Evolutionary conservation across 1,140 invertebrate species (phyloP), one percentile per base, ranked within the genome.

Genomic region (Micrasema longulum): DNA sequence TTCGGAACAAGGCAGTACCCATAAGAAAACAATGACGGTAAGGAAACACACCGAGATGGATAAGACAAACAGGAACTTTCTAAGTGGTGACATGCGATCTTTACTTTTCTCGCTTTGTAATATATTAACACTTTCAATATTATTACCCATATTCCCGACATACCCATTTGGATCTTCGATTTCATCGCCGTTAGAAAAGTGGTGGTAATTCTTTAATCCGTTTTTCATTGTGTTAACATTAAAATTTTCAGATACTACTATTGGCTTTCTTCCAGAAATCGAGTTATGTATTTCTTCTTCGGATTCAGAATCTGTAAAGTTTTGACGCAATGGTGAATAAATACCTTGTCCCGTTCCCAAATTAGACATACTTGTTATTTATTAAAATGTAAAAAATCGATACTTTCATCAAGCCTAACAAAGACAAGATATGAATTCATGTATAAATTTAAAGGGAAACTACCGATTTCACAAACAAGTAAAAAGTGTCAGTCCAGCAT

Each of bases 271-370:
- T 23, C 77, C 31, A 73, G 77, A 79, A 76, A 84, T 62, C 81
- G 84, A 67, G 48, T 69, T 72, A 45, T 75, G 74, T 52, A 85
- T 80, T 71, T 92, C 91, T 75, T 91, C 91, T 72, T 92, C 91
- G 1, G 90, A 91, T 75, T 92, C 91, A 0, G 90, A 91, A 79
- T 92, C 91, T 50, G 90, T 90, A 70, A 92, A 84, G 73, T 88
- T 89, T 82, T 93, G 91, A 14, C 89, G 91, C 76, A 93, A 78
- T 36, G 91, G 91, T 69, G 91, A 84, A 80, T 93, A 93, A 77
- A 87, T 86, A 75, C 86, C 88, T 77, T 72, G 74, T 52, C 60
- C 65, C 12, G 69, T 12, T 72, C 74, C 74, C 67, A 52, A 62
- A 48, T 71, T 71, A 55, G 70, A 71, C 70, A 71, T 71, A 45